Evolutionary conservation across 1,140 invertebrate genomes (phyloP), one percentile per base, ranked within the genome.

Genomic region (Euglossa dilemma): DNA sequence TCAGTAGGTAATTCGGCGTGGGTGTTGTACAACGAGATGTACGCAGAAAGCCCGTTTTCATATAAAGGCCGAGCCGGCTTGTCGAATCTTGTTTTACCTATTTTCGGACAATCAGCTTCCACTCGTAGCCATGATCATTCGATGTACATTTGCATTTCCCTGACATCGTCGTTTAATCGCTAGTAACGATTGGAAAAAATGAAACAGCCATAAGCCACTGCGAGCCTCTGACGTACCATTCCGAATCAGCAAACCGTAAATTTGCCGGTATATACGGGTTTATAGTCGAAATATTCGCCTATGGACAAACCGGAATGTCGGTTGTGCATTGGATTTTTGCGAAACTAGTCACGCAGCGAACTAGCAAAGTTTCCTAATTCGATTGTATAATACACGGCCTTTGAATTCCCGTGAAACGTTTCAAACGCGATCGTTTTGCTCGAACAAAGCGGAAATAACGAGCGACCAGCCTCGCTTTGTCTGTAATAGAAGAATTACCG

Each of bases 1-100:
- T 84, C 80, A 84, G 64, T 64, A 78, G 76, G 85, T 77, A 87
- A 87, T 87, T 82, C 71, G 81, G 57, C 61, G 66, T 64, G 72
- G 73, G 75, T 82, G 76, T 84, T 87, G 76, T 87, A 87, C 81
- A 64, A 87, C 81, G 69, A 80, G 61, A 56, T 73, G 66, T 87
- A 81, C 67, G 56, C 63, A 84, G 86, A 66, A 67, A 79, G 57
- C 83, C 63, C 59, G 61, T 75, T 75, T 81, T 76, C 70, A 67
- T 83, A 84, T 67, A 83, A 80, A 75, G 81, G 57, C 61, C 20
- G 36, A 59, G 61, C 80, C 80, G 52, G 59, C 36, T 66, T 80
- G 76, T 84, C 86, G 54, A 87, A 59, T 87, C 81, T 84, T 84
- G 81, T 87, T 87, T 87, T 66, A 86, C 85, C 81, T 50, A 73